A percentile compares a stretch with the other conserved stretches of the same genome.
These are phyloP conservation scores for Melanogrammus aeglefinus DNA, from an alignment of 2,797 vertebrate species.

Conservation along the genomic window DNA sequence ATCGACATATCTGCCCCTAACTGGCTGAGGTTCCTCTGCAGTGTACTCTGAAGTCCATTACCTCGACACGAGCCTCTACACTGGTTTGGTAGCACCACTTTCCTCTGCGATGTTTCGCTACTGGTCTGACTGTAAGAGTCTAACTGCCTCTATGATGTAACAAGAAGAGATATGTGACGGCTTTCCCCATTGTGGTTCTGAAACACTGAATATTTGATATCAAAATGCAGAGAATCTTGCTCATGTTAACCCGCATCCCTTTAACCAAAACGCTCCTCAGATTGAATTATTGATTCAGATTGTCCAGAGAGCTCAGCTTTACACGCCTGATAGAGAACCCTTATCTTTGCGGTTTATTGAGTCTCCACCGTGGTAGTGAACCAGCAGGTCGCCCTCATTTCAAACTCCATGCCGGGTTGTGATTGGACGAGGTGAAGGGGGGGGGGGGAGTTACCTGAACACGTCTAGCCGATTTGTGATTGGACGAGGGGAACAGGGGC, in stretches of 20 bases:
- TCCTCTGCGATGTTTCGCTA: neutral
- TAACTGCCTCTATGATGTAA: neutral
- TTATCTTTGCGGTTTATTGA: neutral
- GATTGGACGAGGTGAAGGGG: neutral
- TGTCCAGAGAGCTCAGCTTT: slow-evolving; percentile 43
- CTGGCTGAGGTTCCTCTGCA: neutral
- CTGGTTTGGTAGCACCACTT: neutral
- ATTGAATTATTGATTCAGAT: slow-evolving; percentile 68
- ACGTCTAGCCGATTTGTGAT: slow-evolving; percentile 84
- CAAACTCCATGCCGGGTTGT: neutral
- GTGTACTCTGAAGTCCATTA: neutral
- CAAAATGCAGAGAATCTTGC: slow-evolving; percentile 30
- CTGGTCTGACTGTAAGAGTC: neutral
- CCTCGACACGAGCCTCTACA: neutral
- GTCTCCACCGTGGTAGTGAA: neutral
- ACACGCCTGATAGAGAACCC: slow-evolving; percentile 9
- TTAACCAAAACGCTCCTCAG: slow-evolving; percentile 45
- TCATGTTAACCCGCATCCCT: slow-evolving; percentile 35
- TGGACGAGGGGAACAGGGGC: neutral
- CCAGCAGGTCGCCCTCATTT: neutral
- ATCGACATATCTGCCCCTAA: neutral
- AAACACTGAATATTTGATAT: slow-evolving; percentile 63
- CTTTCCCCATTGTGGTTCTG: slow-evolving; percentile 26
- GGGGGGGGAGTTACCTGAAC: slow-evolving; percentile 87
- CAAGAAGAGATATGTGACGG: neutral